Percentiles rank a stretch among this genome's conserved stretches.
phyloP scores from a whole-genome alignment of 2,113 vertebrate species.

The Alethe diademata region DNA sequence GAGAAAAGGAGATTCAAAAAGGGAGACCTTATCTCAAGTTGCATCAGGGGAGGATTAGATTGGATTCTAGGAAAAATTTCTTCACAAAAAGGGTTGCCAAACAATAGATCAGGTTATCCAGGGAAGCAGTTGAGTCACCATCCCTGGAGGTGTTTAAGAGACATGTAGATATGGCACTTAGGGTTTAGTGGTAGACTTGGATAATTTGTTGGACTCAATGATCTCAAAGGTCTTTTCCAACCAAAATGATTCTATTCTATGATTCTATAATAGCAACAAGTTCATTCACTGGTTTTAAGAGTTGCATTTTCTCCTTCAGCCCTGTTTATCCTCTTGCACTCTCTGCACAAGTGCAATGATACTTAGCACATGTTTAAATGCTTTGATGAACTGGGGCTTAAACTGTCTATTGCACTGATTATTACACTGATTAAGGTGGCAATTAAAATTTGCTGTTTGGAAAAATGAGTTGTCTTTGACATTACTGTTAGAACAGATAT shows the following conservation, averaged over 20 bases:
- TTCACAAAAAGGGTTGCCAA: background rate
- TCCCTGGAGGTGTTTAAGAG: background rate
- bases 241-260: background rate
- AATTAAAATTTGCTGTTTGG: background rate
- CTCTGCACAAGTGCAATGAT: background rate
- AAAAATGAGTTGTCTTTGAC: background rate
- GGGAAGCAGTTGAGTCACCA: background rate
- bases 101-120: background rate
- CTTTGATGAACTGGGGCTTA: background rate
- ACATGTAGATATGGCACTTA: rapidly evolving
- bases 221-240: background rate
- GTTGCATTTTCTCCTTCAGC: conserved; percentile 18
- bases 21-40: background rate
- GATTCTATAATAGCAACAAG: background rate
- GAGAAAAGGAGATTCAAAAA: background rate
- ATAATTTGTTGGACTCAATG: background rate
- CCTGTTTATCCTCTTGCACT: background rate
- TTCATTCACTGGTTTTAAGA: background rate
- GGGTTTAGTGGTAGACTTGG: background rate
- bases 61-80: background rate
- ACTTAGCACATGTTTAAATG: background rate
- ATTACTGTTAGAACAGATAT: background rate
- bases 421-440: background rate
- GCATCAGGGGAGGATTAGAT: background rate
- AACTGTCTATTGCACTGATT: background rate